Conservation (phyloP, 2,797 vertebrate species). For the Champsocephalus gunnari region DNA sequence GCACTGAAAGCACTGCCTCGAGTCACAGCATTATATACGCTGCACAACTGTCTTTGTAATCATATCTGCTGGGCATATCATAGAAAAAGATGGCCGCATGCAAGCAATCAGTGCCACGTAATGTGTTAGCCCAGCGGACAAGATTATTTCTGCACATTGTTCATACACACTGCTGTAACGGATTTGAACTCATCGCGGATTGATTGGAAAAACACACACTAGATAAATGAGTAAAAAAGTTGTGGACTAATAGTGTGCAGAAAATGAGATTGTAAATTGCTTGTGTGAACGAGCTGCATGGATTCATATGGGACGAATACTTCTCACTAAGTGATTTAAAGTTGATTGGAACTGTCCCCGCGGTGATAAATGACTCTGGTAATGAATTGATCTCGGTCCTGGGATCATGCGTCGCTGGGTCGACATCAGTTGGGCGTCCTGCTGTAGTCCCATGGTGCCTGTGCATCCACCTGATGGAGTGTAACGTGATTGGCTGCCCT, state of each 20-base stretch:
- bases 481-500: slow-evolving; percentile 54
- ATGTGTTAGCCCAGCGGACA: slow-evolving; percentile 43
- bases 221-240: slow-evolving; percentile 58
- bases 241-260: slow-evolving; percentile 58
- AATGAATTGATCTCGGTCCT: slow-evolving; percentile 63
- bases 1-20: slow-evolving; percentile 15
- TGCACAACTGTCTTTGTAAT: slow-evolving; percentile 31
- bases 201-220: slow-evolving; percentile 53
- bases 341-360: slow-evolving; percentile 67
- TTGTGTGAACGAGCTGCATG: slow-evolving; percentile 44
- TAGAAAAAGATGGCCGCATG: slow-evolving; percentile 27
- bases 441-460: slow-evolving; percentile 32
- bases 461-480: slow-evolving; percentile 61
- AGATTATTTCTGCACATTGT: slow-evolving; percentile 38
- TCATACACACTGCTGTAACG: slow-evolving; percentile 10
- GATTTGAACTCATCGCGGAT: slow-evolving; percentile 36
- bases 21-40: slow-evolving; percentile 28
- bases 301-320: slow-evolving; percentile 54
- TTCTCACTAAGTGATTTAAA: slow-evolving; percentile 60
- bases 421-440: slow-evolving; percentile 27
- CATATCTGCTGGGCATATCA: slow-evolving; percentile 42
- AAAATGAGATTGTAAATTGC: slow-evolving; percentile 80
- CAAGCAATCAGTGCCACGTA: slow-evolving; percentile 51
- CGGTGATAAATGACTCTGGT: slow-evolving; percentile 57
- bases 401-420: slow-evolving; percentile 26